These are phyloP conservation scores for Himantopus leucocephalus DNA, from an alignment of 2,113 vertebrate species.

Conservation along the genomic window DNA sequence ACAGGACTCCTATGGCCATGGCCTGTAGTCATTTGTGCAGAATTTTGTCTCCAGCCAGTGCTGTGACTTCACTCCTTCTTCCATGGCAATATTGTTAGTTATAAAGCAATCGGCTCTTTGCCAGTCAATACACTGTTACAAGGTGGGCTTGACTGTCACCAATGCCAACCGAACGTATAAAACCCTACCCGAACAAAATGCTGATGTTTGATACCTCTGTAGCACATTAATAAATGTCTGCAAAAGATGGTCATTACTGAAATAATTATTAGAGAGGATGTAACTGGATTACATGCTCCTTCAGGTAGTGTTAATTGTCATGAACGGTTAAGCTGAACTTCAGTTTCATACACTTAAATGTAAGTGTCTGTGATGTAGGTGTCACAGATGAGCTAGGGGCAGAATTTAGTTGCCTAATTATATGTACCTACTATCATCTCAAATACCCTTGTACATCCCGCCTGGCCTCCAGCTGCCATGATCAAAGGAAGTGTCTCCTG, in stretches of 20 bases:
- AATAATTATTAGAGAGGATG: not conserved
- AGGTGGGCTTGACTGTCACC: not conserved
- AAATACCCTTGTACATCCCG: not conserved
- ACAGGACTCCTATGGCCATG: too few species aligned
- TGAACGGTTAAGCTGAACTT: not conserved
- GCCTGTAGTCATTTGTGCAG: not conserved
- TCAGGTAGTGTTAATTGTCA: not conserved
- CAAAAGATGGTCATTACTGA: not conserved
- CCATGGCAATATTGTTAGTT: not conserved
- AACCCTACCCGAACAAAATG: not conserved
- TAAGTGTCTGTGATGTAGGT: not conserved
- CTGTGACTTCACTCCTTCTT: not conserved
- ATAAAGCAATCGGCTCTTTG: accelerated
- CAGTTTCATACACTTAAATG: not conserved
- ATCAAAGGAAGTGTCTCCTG: not conserved
- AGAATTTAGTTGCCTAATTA: not conserved
- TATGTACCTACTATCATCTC: not conserved
- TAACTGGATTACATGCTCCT: not conserved
- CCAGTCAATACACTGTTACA: not conserved
- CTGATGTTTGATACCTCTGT: accelerated
- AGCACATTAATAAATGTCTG: not conserved
- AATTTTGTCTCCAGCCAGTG: not conserved
- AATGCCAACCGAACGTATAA: not conserved
- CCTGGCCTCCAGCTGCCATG: not conserved
- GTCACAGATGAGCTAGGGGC: not conserved